Evolutionary conservation across 2,888 invertebrate genomes (phyloP), one percentile per base, ranked within the genome.

Genomic region (Pherbina coryleti): DNA sequence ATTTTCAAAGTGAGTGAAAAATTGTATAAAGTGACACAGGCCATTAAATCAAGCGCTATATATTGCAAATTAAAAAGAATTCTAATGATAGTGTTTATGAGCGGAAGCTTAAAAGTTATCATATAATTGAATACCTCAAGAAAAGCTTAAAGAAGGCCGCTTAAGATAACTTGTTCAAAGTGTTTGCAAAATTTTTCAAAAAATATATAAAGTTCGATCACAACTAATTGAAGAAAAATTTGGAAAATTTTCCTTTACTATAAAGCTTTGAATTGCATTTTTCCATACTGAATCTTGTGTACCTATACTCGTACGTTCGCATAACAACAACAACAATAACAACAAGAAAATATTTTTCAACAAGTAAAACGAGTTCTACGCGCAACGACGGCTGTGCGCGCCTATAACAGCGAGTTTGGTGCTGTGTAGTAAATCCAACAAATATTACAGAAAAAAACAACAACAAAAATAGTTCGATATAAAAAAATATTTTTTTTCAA

Each of bases 321-420:
- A 37, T 81, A 81, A 82, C 82, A 83, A 83, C 81, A 84, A 77
- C 84, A 82, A 72, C 83, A 80, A 25, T 78, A 80, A 49, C 80
- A 81, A 75, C 79, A 79, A 25, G 76, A 78, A 80, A 88, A 88
- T 86, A 87, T 88, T 88, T 88, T 87, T 88, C 88, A 88, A 88
- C 88, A 87, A 88, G 87, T 88, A 88, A 88, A 88, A 88, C 88
- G 89, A 87, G 88, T 88, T 88, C 88, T 89, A 85, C 86, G 79
- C 82, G 82, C 81, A 44, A 66, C 75, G 31, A 44, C 75, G 64
- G 19, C n/a, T 69, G 66, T 37, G 55, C 49, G 28, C 74, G 62
- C 75, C 64, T 19, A 55, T 64, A 2, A 37, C 77, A 71, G 55
- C 75, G 70, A 64, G 75, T 71, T 78, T 71, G 28, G 34, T 34